A percentile compares a stretch with the other conserved stretches of the same genome.
phyloP scores from a whole-genome alignment of 2,797 vertebrate species.

The Megalops cyprinoides region DNA sequence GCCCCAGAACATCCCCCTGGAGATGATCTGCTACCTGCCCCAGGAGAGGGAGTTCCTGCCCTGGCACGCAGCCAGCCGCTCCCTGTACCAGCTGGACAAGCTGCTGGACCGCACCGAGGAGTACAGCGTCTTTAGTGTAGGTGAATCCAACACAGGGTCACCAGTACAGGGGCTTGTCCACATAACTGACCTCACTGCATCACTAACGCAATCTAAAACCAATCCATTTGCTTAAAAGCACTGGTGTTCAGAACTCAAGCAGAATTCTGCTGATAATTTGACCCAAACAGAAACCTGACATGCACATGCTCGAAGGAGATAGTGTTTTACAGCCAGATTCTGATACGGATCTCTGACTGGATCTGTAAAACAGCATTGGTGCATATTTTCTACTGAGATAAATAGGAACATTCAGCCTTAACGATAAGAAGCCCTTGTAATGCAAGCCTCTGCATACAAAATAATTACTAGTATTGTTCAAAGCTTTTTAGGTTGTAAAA shows the following conservation, averaged over 20 bases:
- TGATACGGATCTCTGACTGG: neutral
- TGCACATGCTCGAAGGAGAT: neutral
- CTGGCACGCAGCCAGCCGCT: conserved; percentile 93
- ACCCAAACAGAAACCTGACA: neutral
- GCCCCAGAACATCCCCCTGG: conserved; percentile 90
- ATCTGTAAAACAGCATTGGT: neutral
- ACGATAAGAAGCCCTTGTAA: neutral
- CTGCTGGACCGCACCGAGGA: conserved; percentile 93
- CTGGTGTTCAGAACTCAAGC: too few relatives aligned
- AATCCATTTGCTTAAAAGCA: too few relatives aligned
- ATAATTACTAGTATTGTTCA: neutral
- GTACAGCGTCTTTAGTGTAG: conserved; percentile 76
- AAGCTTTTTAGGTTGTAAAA: neutral
- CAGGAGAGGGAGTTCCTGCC: conserved; percentile 94
- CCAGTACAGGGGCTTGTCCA: too few relatives aligned
- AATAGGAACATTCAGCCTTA: neutral
- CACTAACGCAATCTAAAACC: too few relatives aligned
- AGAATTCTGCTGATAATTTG: neutral
- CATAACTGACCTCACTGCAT: too few relatives aligned
- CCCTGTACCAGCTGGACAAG: conserved; percentile 95
- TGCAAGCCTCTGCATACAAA: neutral
- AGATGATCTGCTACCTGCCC: conserved; percentile 92
- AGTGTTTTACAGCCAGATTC: neutral
- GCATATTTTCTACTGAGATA: too few relatives aligned
- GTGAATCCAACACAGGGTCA: too few relatives aligned